Conservation (phyloP, 23 tunicate species). For the Oikopleura dioica region DNA sequence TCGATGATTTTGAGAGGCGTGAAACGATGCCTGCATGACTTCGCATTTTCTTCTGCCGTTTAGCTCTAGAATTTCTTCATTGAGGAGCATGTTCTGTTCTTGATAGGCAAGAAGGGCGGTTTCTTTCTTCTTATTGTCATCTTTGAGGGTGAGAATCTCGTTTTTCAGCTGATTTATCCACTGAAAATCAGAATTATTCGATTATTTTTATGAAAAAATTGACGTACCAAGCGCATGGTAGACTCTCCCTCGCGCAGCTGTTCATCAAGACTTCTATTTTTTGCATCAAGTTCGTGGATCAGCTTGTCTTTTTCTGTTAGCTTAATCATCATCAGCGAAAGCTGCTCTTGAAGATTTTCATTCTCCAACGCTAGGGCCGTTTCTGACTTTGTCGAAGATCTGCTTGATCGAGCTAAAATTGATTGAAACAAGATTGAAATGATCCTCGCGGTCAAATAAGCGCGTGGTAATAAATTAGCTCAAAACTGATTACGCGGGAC, state of each 20-base stretch:
- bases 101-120: neutral
- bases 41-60: slow-evolving; percentile 4
- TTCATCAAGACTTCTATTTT: neutral
- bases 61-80: slow-evolving; percentile 4
- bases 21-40: slow-evolving; percentile 6
- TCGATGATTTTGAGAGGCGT: neutral
- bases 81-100: neutral
- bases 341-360: neutral
- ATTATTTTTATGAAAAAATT: neutral
- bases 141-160: neutral
- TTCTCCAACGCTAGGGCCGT: neutral
- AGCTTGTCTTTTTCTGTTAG: neutral
- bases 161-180: too few species aligned
- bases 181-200: neutral
- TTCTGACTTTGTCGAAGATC: too few species aligned
- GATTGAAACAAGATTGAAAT: too few species aligned
- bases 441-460: too few species aligned
- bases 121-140: neutral
- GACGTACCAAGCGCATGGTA: neutral
- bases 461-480: too few species aligned
- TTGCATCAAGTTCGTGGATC: neutral
- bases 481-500: too few species aligned
- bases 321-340: neutral
- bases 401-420: too few species aligned
- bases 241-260: neutral